These are phyloP conservation scores for Cossypha heuglini DNA, from an alignment of 2,797 vertebrate species.

Conservation along the genomic window DNA sequence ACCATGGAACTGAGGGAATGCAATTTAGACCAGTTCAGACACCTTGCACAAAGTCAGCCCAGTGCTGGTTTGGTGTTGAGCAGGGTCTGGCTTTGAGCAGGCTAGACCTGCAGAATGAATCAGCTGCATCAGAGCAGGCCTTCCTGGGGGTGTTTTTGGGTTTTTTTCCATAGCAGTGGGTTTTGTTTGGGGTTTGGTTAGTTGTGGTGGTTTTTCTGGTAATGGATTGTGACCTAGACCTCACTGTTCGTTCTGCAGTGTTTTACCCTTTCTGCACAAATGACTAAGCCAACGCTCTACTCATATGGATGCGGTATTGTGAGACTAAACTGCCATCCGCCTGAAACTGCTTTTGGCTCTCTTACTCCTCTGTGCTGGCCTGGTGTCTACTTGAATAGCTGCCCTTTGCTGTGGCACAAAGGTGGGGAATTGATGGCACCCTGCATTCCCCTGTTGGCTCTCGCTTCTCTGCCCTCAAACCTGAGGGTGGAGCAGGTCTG, in stretches of 20 bases:
- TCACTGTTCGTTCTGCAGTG: background rate
- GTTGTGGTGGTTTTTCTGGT: background rate
- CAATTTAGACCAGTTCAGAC: rapidly evolving
- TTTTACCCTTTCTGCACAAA: background rate
- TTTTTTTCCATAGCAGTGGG: background rate
- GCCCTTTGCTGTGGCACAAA: background rate
- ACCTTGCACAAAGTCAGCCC: background rate
- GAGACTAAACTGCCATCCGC: background rate
- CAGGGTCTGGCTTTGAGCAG: background rate
- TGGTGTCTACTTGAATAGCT: background rate
- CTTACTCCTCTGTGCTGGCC: background rate
- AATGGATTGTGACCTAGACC: background rate
- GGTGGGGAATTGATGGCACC: background rate
- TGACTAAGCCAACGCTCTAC: background rate
- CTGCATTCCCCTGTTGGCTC: background rate
- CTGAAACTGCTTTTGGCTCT: background rate
- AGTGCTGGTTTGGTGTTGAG: background rate
- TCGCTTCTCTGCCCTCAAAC: background rate
- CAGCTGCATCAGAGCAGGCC: background rate
- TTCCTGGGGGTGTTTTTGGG: background rate
- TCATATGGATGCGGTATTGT: background rate
- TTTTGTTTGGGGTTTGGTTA: background rate
- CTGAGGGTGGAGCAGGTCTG: background rate
- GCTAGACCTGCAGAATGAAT: background rate
- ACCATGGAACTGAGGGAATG: rapidly evolving